Conservation (phyloP, 2,113 vertebrate species). For the Chaenogobius annularis region DNA sequence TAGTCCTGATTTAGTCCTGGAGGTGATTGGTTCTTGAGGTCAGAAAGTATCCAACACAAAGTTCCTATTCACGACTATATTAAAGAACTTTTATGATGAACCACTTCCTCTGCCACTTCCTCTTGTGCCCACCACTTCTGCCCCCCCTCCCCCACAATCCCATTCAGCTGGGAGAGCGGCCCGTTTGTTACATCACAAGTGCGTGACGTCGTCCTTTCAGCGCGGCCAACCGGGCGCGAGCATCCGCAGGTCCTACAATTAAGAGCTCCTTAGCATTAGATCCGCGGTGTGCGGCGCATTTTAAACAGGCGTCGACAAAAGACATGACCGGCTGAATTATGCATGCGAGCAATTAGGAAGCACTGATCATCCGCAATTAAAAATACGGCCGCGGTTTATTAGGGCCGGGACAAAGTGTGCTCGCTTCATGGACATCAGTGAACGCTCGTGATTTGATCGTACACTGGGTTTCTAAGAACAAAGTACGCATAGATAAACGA, state of each 20-base stretch:
- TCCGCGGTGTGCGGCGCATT: neutral
- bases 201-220: neutral
- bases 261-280: neutral
- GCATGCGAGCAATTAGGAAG: neutral
- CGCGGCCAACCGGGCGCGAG: neutral
- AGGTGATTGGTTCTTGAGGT: too few relatives aligned
- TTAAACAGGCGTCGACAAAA: neutral
- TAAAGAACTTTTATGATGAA: too few relatives aligned
- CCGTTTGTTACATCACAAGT: neutral
- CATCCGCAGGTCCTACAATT: neutral
- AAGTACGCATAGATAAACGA: too few relatives aligned
- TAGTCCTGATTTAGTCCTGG: too few relatives aligned
- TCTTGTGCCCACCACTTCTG: neutral
- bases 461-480: too few relatives aligned
- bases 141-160: neutral
- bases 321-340: neutral
- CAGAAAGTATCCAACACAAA: too few relatives aligned
- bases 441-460: neutral
- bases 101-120: neutral
- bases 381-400: neutral
- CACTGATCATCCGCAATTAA: neutral
- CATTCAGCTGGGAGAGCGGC: neutral
- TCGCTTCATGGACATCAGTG: too few relatives aligned
- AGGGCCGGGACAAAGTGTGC: neutral
- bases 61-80: too few relatives aligned